Evolutionary conservation across 2,888 invertebrate species (phyloP), one percentile per base, ranked within the genome.

Genomic region (Choreutis nemorana): DNA sequence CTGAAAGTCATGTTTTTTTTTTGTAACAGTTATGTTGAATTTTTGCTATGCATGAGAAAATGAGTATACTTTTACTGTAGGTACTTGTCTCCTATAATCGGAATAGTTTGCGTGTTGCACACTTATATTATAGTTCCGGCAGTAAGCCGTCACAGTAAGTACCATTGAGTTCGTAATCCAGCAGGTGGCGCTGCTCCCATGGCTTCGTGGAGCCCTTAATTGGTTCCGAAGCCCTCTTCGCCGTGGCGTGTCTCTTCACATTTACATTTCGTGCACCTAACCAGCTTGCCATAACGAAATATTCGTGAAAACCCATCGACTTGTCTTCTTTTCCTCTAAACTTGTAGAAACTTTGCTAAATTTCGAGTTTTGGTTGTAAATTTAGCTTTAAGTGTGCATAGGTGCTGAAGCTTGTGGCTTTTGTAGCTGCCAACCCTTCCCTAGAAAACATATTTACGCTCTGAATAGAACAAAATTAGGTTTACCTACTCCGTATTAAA

Each of bases 151-250:
- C 50, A 55, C 59, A 53, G 55, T 70, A 71, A 78, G 77, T 72
- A 63, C 73, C 77, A 77, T 78, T 65, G 73, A 77, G 65, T 64
- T 65, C 65, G 58, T 66, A 65, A 68, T 60, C 63, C 57, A 53
- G 56, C 77, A 73, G 67, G 66, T 77, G 77, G 41, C 37, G 37
- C 32, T 52, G 57, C 64, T 77, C 78, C 73, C 78, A 78, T 60
- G 72, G 54, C 65, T 73, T 68, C 71, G 67, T 70, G 72, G 55
- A 68, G 53, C 59, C 72, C 72, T 71, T 77, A 77, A 77, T 77
- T 77, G 75, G 77, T 70, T 71, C 58, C 63, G 71, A 73, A 71
- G 55, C 72, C 73, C 75, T 72, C 77, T 73, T 71, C 67, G 71
- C 60, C 47, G 52, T 75, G 48, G 66, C 75, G 73, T 73, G 77